Base-by-base conservation (phyloP, 2,113 vertebrate species). In the Uropsilus gracilis region DNA sequence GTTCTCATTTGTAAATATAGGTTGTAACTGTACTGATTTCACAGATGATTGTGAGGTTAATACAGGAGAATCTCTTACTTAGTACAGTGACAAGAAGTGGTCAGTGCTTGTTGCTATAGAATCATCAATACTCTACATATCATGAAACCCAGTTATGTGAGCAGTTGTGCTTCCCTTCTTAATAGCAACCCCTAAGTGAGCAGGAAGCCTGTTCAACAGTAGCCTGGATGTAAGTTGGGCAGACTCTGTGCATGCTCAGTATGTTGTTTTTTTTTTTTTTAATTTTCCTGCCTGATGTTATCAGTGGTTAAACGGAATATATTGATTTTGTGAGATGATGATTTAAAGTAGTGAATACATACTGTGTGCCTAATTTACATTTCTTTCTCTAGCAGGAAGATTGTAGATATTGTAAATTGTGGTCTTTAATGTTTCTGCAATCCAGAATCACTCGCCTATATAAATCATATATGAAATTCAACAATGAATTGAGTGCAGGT, bases 401-500 rank as follows among this genome's bases (percentile, higher is more conserved):
- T 20, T 6, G 42, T 42, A 12, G 22, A 44, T 73, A 71, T n/a
- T 83, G 53, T 77, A 50, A 63, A 71, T n/a, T 42, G n/a, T 53
- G 28, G 16, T 12, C 26, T 26, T 77, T 68, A 72, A 39, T 69
- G 76, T 61, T 93, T 94, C 64, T 71, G 20, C 37, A 83, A 90
- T 61, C 68, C 26, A 30, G 11, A 61, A 61, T 61, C 83, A 20
- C 42, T 82, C 83, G 12, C 34, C 37, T 46, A 10, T 46, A 32
- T 88, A 55, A 94, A 69, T 89, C 32, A 88, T 14, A 16, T 73
- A 39, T 32, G 42, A 71, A 63, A 83, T 77, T 76, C 34, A 95
- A 63, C 68, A 83, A 22, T 44, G 12, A 76, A 88, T 61, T 8
- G 12, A 88, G 18, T 86, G 20, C 28, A 61, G 11, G 26, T 57